Conservation (phyloP, 2,113 vertebrate genomes). For the Myotis lucifugus region DNA sequence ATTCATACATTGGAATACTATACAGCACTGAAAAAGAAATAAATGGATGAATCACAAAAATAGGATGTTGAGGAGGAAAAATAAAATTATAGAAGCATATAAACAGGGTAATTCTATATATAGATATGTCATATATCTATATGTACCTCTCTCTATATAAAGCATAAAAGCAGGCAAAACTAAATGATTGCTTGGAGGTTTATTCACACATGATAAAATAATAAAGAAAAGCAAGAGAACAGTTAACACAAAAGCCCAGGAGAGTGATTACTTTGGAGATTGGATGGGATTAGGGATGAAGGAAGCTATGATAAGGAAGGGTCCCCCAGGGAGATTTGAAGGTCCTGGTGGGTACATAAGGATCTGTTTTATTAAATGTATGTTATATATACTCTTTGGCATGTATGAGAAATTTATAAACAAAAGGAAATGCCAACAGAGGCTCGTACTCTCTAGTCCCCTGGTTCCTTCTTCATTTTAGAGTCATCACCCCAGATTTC, state of each 20-base stretch:
- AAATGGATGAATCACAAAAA: neutral
- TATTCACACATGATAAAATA: neutral
- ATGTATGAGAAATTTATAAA: neutral
- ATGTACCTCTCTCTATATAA: neutral
- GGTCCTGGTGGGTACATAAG: neutral
- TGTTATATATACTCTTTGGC: neutral
- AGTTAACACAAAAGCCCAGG: neutral
- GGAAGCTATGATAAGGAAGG: neutral
- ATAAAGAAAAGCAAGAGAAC: neutral
- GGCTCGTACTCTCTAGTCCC: neutral
- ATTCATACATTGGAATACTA: neutral
- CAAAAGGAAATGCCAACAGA: neutral
- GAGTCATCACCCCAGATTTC: neutral
- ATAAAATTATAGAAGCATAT: neutral
- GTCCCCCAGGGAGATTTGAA: neutral
- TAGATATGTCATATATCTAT: too few relatives aligned
- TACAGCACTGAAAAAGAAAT: neutral
- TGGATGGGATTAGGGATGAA: neutral
- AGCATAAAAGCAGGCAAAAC: neutral
- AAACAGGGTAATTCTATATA: neutral
- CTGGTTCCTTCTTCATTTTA: neutral
- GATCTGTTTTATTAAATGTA: neutral
- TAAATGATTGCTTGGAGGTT: neutral
- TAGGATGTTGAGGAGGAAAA: neutral
- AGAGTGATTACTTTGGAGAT: neutral